Evolutionary conservation across 2,888 invertebrate species (phyloP).

Genomic region (Drosophila peninsularis): DNA sequence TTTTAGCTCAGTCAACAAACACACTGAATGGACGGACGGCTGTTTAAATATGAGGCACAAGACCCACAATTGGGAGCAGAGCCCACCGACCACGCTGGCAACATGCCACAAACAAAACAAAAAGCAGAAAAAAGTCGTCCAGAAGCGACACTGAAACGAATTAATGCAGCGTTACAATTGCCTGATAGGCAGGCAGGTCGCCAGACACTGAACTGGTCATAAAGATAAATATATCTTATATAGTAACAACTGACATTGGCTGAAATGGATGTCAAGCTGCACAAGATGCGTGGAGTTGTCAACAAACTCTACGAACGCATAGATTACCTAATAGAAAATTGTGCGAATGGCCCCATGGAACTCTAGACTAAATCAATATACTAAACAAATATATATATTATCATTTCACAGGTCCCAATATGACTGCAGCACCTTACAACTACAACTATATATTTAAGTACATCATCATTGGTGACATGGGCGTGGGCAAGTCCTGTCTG

Average conservation of each 20-base stretch:
- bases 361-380: background rate
- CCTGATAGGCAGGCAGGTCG: constrained; percentile 51
- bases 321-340: constrained; percentile 71
- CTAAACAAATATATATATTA: background rate
- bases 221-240: constrained; percentile 8
- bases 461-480: constrained; percentile 99
- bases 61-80: constrained; percentile 44
- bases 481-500: constrained; percentile 99
- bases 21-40: constrained; percentile 53
- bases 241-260: constrained; percentile 1
- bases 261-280: constrained; percentile 47
- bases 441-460: constrained; percentile 99
- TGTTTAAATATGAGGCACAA: constrained; percentile 61
- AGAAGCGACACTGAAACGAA: constrained; percentile 59
- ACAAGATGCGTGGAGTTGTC: constrained; percentile 62
- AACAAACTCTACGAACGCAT: constrained; percentile 75
- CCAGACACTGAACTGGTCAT: constrained; percentile 7
- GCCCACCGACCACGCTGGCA: constrained; percentile 17
- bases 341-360: constrained; percentile 35
- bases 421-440: constrained; percentile 99
- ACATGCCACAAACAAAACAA: constrained; percentile 37
- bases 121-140: constrained; percentile 1
- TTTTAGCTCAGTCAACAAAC: constrained; percentile 52
- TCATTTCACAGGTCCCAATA: constrained; percentile 85
- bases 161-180: constrained; percentile 71